Conservation (phyloP, 2,888 invertebrate species). For the Endotricha flammealis region DNA sequence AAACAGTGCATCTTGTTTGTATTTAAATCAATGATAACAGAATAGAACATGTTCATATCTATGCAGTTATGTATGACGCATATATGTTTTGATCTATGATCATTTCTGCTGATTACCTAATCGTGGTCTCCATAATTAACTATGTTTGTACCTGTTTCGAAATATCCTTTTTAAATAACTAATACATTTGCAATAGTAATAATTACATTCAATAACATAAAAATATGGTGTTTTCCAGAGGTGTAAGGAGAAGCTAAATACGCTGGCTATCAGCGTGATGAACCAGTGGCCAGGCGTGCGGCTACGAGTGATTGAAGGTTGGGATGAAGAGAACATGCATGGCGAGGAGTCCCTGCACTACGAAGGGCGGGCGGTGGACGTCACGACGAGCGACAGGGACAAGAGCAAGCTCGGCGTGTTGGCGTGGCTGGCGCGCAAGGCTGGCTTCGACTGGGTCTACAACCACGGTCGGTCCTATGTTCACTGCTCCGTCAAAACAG, state of each 20-base stretch:
- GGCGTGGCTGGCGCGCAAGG: constrained; percentile 95
- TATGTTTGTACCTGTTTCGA: no score
- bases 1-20: no score
- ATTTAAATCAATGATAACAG: no score
- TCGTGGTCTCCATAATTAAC: no score
- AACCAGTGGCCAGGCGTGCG: constrained; percentile 98
- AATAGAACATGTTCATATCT: no score
- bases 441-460: constrained; percentile 99
- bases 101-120: no score
- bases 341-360: constrained; percentile 93
- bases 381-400: constrained; percentile 96
- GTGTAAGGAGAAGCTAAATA: constrained; percentile 96
- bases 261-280: constrained; percentile 96
- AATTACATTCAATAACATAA: neutral
- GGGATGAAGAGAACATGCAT: constrained; percentile 93
- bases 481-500: constrained; percentile 98
- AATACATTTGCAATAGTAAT: neutral
- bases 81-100: no score
- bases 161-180: no score
- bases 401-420: constrained; percentile 96
- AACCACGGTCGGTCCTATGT: constrained; percentile 96
- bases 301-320: constrained; percentile 95
- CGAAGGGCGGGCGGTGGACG: constrained; percentile 97
- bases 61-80: no score
- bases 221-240: constrained; percentile 82